Conservation (phyloP, 2,797 vertebrate genomes). For the Gila robusta region DNA sequence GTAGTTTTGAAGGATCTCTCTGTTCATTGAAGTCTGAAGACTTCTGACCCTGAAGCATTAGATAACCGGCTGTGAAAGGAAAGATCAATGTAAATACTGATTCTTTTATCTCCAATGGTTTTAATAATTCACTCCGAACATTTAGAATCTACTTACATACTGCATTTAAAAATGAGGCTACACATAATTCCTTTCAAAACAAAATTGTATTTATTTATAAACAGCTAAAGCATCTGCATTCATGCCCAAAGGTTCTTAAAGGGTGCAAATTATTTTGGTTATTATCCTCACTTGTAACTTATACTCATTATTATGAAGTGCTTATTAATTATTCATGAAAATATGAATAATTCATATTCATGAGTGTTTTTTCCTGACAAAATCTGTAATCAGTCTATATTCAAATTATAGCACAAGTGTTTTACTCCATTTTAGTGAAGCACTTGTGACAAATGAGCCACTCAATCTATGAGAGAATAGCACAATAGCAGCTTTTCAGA, state of each 20-base stretch:
- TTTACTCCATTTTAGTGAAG: slow-evolving; percentile 12
- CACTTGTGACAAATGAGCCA: slow-evolving; percentile 16
- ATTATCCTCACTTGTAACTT: background rate
- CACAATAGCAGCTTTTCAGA: slow-evolving; percentile 52
- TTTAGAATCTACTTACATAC: background rate
- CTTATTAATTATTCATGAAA: background rate
- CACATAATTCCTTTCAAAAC: background rate
- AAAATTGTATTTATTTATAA: background rate
- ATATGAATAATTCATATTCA: background rate
- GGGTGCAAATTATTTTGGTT: background rate
- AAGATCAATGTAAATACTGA: background rate
- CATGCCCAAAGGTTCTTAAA: background rate
- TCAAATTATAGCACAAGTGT: slow-evolving; percentile 6
- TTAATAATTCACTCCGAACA: background rate
- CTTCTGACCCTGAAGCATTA: background rate
- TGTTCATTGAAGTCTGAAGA: slow-evolving; percentile 3
- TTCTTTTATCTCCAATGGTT: background rate
- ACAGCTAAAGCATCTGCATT: background rate
- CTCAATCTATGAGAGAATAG: background rate
- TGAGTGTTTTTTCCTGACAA: background rate
- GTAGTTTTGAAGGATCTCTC: slow-evolving; percentile 25
- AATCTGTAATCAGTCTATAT: background rate
- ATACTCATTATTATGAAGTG: slow-evolving; percentile 9
- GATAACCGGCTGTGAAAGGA: background rate
- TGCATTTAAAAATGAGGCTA: background rate